Percentiles rank a stretch among this genome's conserved stretches.
Evolutionary conservation across 1,140 invertebrate genomes (phyloP).

Genomic region (Heterodera schachtii): DNA sequence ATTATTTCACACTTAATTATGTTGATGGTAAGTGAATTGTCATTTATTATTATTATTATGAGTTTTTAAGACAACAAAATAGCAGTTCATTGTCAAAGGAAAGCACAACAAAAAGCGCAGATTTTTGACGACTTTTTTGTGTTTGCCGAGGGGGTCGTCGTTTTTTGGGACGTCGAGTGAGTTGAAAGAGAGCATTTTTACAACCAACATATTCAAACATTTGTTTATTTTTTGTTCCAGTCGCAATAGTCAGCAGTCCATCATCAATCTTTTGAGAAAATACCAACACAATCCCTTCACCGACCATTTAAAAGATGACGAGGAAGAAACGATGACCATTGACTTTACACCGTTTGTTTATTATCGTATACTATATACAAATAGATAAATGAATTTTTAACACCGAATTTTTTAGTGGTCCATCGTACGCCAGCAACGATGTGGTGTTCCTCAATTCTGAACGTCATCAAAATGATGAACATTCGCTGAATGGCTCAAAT

Average conservation of each 20-base stretch:
- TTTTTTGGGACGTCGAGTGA: constrained; percentile 27
- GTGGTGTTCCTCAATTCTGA: constrained; percentile 22
- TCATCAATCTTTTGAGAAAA: constrained; percentile 8
- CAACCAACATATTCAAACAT: neutral
- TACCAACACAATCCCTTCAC: constrained; percentile 3
- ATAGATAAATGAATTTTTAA: neutral
- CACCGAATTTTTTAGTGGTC: neutral
- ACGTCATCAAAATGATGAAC: neutral
- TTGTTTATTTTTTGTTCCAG: neutral
- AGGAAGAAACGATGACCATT: constrained; percentile 24
- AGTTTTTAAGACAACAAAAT: neutral
- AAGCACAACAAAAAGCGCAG: neutral
- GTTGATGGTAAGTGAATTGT: neutral
- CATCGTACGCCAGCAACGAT: constrained; percentile 10
- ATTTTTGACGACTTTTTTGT: constrained; percentile 25
- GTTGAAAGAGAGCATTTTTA: neutral
- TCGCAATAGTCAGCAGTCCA: neutral
- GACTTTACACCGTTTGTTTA: constrained; percentile 11
- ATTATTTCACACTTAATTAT: neutral
- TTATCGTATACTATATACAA: too few relatives aligned
- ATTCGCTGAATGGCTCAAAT: neutral
- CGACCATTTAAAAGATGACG: neutral
- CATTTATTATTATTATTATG: neutral
- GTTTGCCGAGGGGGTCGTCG: constrained; percentile 28
- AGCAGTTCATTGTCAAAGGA: neutral